Percentiles rank a stretch among this genome's conserved stretches.
phyloP scores from a whole-genome alignment of 2,113 vertebrate genomes.

The Dipodomys ordii region DNA sequence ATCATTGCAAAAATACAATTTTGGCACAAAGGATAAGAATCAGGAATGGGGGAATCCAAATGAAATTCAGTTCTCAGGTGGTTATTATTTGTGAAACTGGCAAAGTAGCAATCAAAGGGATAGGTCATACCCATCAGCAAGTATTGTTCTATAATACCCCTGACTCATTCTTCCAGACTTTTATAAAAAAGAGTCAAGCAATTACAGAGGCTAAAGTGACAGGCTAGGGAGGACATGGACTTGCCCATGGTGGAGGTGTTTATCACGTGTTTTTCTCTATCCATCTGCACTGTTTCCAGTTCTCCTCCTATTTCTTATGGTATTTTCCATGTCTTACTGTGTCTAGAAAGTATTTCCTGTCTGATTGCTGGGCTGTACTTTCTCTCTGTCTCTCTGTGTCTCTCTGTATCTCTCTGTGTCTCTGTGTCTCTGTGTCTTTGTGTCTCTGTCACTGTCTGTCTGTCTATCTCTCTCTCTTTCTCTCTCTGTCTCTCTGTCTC shows the following conservation, averaged over 20 bases:
- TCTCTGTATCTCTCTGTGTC: too few species aligned
- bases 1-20: constrained; percentile 68
- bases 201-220: background rate
- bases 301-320: background rate
- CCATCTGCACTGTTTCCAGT: background rate
- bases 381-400: too few species aligned
- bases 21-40: constrained; percentile 57
- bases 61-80: constrained; percentile 41
- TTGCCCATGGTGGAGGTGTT: background rate
- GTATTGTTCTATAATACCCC: constrained; percentile 16
- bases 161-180: constrained; percentile 30
- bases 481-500: too few species aligned
- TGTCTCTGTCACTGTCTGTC: too few species aligned
- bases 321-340: background rate
- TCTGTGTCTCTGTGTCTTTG: too few species aligned
- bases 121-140: constrained; percentile 34
- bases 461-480: too few species aligned
- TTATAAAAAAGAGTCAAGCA: constrained; percentile 51
- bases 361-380: background rate
- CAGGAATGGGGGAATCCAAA: constrained; percentile 65
- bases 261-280: constrained; percentile 4
- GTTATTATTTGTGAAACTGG: constrained; percentile 47
- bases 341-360: background rate
- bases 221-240: background rate
- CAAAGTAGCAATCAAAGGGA: constrained; percentile 38